Evolutionary conservation across 2,797 vertebrate genomes (phyloP).

Genomic region (Argya squamiceps): DNA sequence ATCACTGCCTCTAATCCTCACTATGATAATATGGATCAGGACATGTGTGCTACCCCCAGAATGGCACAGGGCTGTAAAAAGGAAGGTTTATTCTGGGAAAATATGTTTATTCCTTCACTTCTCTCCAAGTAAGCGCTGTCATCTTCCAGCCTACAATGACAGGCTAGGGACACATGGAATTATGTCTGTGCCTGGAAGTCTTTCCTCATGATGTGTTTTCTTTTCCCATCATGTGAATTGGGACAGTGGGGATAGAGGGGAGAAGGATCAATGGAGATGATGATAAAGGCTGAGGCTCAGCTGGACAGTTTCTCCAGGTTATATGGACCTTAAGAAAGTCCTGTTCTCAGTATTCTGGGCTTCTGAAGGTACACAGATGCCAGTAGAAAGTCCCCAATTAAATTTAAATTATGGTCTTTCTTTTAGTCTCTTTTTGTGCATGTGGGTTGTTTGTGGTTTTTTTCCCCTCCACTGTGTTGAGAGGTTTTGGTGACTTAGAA

Average conservation of each 20-base stretch:
- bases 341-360: not conserved
- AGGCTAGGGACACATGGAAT: not conserved
- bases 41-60: not conserved
- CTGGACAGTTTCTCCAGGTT: not conserved
- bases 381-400: not conserved
- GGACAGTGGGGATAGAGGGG: fast-evolving
- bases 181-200: not conserved
- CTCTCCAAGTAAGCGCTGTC: not conserved
- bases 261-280: too few species aligned
- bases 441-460: too few species aligned
- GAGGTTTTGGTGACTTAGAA: not conserved
- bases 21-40: not conserved
- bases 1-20: not conserved
- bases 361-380: not conserved
- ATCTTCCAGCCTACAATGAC: not conserved
- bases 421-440: not conserved
- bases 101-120: not conserved
- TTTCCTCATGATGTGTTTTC: not conserved
- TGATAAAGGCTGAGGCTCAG: not conserved
- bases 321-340: not conserved
- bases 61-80: not conserved
- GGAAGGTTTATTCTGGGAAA: not conserved
- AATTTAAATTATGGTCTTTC: not conserved
- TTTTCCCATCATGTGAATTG: not conserved
- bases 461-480: not conserved